Evolutionary conservation across 2,888 invertebrate species (phyloP), one percentile per base, ranked within the genome.

Genomic region (Hydraecia micacea): DNA sequence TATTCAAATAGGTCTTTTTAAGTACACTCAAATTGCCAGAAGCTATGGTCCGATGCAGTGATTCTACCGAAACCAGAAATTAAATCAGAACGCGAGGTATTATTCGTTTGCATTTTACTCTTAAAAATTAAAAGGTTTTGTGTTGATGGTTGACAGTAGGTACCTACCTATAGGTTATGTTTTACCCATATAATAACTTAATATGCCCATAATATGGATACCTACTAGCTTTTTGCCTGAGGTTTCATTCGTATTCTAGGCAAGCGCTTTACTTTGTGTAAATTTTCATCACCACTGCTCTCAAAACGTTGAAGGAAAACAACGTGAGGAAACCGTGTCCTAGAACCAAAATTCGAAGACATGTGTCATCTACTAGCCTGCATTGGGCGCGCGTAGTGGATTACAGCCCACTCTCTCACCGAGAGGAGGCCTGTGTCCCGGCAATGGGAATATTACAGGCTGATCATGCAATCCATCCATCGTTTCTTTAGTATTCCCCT

Each of bases 1-100:
- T 84, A 83, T 78, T 80, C 75, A 80, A 83, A 83, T 76, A n/a
- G 32, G 65, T 42, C 73, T 28, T 39, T 70, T n/a, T 62, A 73
- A 77, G 75, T 60, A 72, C 85, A 49, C 75, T 84, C 42, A 36
- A 75, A 75, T 75, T 32, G 74, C 28, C 69, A 76, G 65, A 75
- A 77, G 66, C 25, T 60, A 49, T 66, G 74, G 39, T 28, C 36
- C 28, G 21, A 49, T 80, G 63, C 75, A 58, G 3, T 75, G 25
- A 69, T 70, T 70, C 15, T 36, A 21, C 3, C 58, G 73, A 77
- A 73, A 71, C 32, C 32, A 62, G 28, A 75, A 75, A 86, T 86
- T 80, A 36, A 78, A 58, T 73, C 55, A 71, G 36, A 66, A 46
- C 63, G 39, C 25, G 60, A 72, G 49, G 62, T 67, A 84, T 70